Conservation (phyloP, 2,797 vertebrate genomes). For the Centroberyx gerrardi region DNA sequence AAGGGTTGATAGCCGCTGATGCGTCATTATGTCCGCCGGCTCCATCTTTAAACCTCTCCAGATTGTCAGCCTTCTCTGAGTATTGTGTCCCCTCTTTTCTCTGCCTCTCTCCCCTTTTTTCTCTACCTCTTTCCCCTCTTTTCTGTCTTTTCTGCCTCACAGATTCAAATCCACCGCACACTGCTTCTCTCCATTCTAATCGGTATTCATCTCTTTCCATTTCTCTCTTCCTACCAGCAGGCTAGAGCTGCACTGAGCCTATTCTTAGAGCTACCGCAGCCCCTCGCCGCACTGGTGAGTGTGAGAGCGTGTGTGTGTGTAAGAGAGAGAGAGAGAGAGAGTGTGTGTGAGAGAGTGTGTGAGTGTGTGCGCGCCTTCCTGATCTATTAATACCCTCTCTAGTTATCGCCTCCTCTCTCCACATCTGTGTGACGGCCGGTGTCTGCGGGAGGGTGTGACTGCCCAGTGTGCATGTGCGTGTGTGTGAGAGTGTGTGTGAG, state of each 20-base stretch:
- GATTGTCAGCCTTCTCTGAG: conserved; percentile 13
- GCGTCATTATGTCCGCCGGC: conserved; percentile 39
- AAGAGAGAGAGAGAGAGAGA: not conserved
- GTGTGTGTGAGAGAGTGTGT: conserved; percentile 14
- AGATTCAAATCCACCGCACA: conserved; percentile 30
- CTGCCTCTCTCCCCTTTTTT: not conserved
- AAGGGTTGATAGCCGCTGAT: conserved; percentile 50
- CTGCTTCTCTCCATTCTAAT: conserved; percentile 48
- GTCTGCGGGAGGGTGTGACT: conserved; percentile 70
- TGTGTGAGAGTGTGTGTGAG: conserved; percentile 12
- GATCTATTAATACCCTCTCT: conserved; percentile 79
- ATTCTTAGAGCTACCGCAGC: conserved; percentile 78
- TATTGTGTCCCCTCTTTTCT: not conserved
- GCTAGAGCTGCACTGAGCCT: conserved; percentile 62
- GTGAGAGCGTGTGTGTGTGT: conserved; percentile 22
- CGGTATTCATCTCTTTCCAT: conserved; percentile 65
- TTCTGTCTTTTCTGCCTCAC: conserved; percentile 7
- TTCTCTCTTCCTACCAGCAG: conserved; percentile 56
- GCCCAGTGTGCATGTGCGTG: conserved; percentile 24
- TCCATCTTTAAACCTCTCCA: conserved; percentile 27
- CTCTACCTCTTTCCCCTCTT: not conserved
- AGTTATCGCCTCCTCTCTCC: conserved; percentile 77
- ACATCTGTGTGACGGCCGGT: conserved; percentile 76
- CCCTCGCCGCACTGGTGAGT: conserved; percentile 46
- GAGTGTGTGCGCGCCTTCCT: conserved; percentile 37